Evolutionary conservation across 2,113 vertebrate genomes (phyloP).

Genomic region (Corythaeola cristata): DNA sequence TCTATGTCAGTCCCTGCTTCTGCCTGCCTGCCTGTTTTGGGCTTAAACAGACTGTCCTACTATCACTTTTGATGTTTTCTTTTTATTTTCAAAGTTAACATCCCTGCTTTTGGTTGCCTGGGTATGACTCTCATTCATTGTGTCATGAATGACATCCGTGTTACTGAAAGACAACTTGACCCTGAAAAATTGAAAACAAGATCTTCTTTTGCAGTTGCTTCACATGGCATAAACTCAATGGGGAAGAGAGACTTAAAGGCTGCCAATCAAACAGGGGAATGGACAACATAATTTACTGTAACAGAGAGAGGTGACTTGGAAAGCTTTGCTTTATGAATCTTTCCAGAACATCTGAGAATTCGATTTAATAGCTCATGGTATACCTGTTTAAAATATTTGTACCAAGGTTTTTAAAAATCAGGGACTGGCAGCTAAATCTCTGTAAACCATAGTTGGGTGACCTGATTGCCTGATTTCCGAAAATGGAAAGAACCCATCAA

Average conservation of each 20-base stretch:
- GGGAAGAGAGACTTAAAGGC: conserved; percentile 20
- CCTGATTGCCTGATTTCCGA: not conserved
- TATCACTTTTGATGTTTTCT: not conserved
- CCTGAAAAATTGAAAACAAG: conserved; percentile 52
- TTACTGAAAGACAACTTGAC: conserved; percentile 42
- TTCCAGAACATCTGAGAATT: not conserved
- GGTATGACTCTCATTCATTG: conserved; percentile 32
- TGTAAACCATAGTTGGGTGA: not conserved
- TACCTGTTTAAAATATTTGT: not conserved
- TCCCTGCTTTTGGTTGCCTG: conserved; percentile 25
- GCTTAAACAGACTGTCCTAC: conserved; percentile 11
- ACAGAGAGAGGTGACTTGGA: not conserved
- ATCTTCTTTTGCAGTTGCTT: conserved; percentile 42
- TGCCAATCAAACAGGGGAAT: conserved; percentile 5
- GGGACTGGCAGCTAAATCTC: not conserved
- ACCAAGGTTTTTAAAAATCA: not conserved
- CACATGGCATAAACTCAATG: not conserved
- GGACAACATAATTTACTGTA: conserved; percentile 29
- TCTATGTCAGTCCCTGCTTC: not conserved
- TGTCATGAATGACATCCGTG: conserved; percentile 15
- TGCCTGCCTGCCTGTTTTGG: not conserved
- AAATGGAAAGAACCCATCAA: not conserved
- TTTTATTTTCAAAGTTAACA: conserved; percentile 37
- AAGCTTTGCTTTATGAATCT: not conserved
- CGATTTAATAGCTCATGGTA: not conserved